Base-by-base conservation (phyloP, 2,113 vertebrate genomes). In the Psephotus haematonotus region DNA sequence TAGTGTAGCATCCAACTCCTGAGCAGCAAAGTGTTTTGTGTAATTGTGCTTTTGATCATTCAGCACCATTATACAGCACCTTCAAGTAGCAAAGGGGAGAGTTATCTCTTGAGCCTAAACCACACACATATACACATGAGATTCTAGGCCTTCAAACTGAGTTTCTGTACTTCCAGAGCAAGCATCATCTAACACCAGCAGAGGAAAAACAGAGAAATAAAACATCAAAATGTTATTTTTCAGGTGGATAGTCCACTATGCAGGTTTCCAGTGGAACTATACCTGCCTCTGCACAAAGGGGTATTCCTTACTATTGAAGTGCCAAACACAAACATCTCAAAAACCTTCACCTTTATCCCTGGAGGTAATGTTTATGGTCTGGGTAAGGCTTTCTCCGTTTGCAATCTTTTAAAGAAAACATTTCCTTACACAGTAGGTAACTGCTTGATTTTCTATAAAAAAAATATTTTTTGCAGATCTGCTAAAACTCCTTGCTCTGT, bases 341-440 rank as follows among this genome's bases (percentile, higher is more conserved):
- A 93, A 92, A 50, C 1, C 5, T 92, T 82, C 37, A 27, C 2
- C 9, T 95, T 90, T 83, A 33, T 49, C 13, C 96, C 72, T 84
- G 47, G 8, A 97, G 97, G 96, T 97, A 97, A 96, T 67, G 72
- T 59, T 53, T 44, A 4, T 31, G 15, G 10, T 65, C 44, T 68
- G 64, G 35, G 37, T 88, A 76, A 83, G 9, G 7, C 57, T 76
- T 89, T 79, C 29, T 91, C 11, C 6, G 46, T 65, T 64, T 79
- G 13, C 17, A 69, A 2, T 57, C 44, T 81, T 90, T 64, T 39
- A 53, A 53, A 75, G 55, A 68, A 93, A 88, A 33, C 13, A 28
- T 17, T 55, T 81, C 25, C 13, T 90, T 84, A 49, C 11, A 63
- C 7, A n/a, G 12, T 5, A 47, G 7, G 9, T 37, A 67, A 53